Base-by-base conservation (phyloP, 2,797 vertebrate genomes). In the Sebastes goodei region DNA sequence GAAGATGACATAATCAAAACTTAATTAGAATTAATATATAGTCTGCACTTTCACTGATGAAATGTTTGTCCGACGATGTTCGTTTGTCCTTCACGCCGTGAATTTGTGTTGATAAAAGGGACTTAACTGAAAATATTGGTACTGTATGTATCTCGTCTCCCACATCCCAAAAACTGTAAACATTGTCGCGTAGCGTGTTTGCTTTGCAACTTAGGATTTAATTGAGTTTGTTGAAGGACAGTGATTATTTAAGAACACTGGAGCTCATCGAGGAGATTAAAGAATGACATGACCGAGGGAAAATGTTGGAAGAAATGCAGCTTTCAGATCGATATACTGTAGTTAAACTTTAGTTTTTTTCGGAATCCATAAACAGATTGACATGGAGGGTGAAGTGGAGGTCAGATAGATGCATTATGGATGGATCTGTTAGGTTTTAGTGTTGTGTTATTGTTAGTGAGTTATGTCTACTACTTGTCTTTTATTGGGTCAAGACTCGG, bases 381-480 rank as follows among this genome's bases (percentile, higher is more conserved):
- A 74, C 25, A 53, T 4, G 20, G 5, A 53, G 61, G 21, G 33
- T 56, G 17, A 29, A 27, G 38, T 1, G 4, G 30, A 84, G 76
- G 57, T 80, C 74, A 61, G 32, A 29, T 59, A 52, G 76, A 74
- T 72, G 79, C 46, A 72, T 80, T 30, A 25, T 78, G 79, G 68
- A 56, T 66, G 63, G 55, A 69, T 60, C 38, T 59, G 64, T 25
- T 60, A 38, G 27, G n/a, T 71, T 23, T 56, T 76, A 38, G 10
- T 11, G 3, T 74, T 10, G 32, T 25, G 10, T 21, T 55, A 4
- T 7, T n/a, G 21, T 71, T 46, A 15, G 35, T 66, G 80, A 83
- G 42, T 86, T 74, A 61, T 72, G 46, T 83, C 52, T 69, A n/a
- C 78, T 73, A 57, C 74, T 88, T 57, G 14, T 35, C 25, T 77